Evolutionary conservation across 2,888 invertebrate genomes (phyloP).

Genomic region (Ormyrus rosae): DNA sequence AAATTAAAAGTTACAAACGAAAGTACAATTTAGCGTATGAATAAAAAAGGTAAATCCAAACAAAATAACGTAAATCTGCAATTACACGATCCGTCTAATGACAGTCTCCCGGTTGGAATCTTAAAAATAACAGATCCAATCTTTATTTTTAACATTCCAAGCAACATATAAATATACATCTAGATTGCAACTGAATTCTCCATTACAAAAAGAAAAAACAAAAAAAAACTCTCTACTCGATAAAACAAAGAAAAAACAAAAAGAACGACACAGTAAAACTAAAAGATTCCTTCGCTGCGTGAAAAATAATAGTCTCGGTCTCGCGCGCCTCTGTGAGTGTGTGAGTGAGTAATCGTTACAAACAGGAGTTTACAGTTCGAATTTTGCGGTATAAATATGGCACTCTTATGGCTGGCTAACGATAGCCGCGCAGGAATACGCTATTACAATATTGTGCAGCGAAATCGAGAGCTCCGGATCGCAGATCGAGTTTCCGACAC

Average conservation of each 20-base stretch:
- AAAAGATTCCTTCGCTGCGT: conserved; percentile 25
- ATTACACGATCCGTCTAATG: neutral
- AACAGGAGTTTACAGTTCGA: conserved; percentile 31
- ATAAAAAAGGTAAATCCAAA: conserved; percentile 9
- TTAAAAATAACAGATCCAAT: neutral
- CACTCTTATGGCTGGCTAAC: conserved; percentile 74
- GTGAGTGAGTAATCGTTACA: conserved; percentile 32
- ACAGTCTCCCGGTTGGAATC: neutral
- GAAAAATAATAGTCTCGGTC: conserved; percentile 23
- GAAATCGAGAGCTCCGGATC: conserved; percentile 45
- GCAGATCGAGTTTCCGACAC: conserved; percentile 47
- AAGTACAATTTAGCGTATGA: conserved; percentile 22
- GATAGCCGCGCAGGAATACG: conserved; percentile 61
- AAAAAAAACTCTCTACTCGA: too few species aligned
- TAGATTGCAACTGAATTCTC: too few species aligned
- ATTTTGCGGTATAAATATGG: conserved; percentile 67
- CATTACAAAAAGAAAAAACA: too few species aligned
- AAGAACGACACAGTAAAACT: conserved; percentile 2
- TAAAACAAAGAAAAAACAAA: neutral
- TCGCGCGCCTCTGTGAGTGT: conserved; percentile 33
- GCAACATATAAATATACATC: neutral
- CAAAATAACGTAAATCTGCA: conserved; percentile 28
- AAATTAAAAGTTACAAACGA: conserved; percentile 42
- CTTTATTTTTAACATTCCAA: conserved; percentile 13
- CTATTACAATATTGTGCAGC: conserved; percentile 45